Percentiles rank a stretch among this genome's conserved stretches.
Conservation (phyloP, 2,888 invertebrate species). For the Agrotis puta region DNA sequence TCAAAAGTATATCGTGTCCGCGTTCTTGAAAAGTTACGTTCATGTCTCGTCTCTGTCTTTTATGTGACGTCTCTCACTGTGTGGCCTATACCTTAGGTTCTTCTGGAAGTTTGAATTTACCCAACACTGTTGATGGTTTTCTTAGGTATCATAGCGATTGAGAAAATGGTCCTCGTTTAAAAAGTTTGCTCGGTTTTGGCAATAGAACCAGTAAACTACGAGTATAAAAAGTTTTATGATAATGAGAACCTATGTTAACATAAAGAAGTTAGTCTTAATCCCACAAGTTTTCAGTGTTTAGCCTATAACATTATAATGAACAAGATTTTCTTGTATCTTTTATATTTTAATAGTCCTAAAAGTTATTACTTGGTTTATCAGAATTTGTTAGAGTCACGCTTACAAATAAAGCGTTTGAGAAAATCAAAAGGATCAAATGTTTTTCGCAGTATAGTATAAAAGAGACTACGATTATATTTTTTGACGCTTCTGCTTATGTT, state of each 20-base stretch:
- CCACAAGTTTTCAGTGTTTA: conserved; percentile 8
- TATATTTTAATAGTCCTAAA: conserved; percentile 10
- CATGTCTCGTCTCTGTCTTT: too few species aligned
- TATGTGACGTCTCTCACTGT: too few species aligned
- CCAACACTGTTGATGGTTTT: neutral
- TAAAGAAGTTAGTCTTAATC: neutral
- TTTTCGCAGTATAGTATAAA: conserved; percentile 9
- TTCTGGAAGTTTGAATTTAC: neutral
- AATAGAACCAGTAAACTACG: too few species aligned
- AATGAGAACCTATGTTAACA: neutral
- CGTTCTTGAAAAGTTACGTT: too few species aligned
- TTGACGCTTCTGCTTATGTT: neutral
- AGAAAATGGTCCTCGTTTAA: neutral
- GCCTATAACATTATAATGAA: neutral
- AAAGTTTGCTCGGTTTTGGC: neutral
- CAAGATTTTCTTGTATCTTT: conserved; percentile 19
- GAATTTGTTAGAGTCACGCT: conserved; percentile 14
- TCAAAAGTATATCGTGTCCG: too few species aligned
- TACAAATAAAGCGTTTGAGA: conserved; percentile 19
- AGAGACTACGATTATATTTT: neutral
- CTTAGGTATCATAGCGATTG: neutral
- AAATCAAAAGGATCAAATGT: conserved; percentile 36
- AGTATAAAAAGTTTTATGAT: neutral
- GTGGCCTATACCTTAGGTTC: too few species aligned
- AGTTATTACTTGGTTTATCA: neutral